These are phyloP conservation scores for Clostera curtula DNA, from an alignment of 2,888 invertebrate genomes.

Conservation along the genomic window DNA sequence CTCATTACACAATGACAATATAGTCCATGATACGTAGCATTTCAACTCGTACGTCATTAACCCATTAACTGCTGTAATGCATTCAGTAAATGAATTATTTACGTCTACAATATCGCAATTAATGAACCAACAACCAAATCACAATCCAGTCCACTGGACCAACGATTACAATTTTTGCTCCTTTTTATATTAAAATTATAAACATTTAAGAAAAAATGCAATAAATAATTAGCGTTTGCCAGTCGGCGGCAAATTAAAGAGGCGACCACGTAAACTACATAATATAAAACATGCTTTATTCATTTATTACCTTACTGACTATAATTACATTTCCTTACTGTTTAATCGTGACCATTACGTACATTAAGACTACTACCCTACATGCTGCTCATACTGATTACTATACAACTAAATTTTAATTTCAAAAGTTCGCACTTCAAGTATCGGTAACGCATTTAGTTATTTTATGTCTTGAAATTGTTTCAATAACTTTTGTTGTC, in stretches of 20 bases:
- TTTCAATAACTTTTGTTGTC: no score
- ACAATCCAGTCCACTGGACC: conserved; percentile 25
- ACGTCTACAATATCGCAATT: conserved; percentile 23
- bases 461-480: no score
- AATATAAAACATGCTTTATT: conserved; percentile 72
- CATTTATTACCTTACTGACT: conserved; percentile 56
- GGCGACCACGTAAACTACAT: conserved; percentile 65
- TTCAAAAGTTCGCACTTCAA: conserved; percentile 14
- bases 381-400: conserved; percentile 42
- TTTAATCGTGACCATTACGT: conserved; percentile 55
- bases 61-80: conserved; percentile 37
- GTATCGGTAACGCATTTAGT: no score
- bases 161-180: conserved; percentile 59
- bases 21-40: conserved; percentile 53
- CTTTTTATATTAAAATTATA: conserved; percentile 60
- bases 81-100: conserved; percentile 10
- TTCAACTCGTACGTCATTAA: conserved; percentile 25
- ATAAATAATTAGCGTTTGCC: conserved; percentile 71
- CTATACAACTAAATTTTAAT: conserved; percentile 29
- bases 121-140: no score
- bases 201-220: conserved; percentile 69
- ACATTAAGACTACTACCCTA: conserved; percentile 52
- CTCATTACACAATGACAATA: conserved; percentile 61
- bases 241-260: conserved; percentile 53
- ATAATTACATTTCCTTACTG: conserved; percentile 65